These are phyloP conservation scores for Bubo scandiacus DNA, from an alignment of 2,113 vertebrate genomes.

Conservation along the genomic window DNA sequence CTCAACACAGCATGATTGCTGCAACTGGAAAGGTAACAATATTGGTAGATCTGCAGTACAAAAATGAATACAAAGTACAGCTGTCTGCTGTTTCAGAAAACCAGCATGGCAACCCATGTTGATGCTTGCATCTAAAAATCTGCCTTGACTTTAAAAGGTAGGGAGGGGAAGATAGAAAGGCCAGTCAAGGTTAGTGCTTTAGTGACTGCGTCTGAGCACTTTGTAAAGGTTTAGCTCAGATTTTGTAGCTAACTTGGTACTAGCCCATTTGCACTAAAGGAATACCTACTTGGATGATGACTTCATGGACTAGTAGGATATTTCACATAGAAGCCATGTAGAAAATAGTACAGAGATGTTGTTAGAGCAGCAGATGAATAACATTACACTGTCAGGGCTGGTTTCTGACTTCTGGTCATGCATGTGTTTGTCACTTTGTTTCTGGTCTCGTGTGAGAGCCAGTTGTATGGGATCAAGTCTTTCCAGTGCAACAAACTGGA, in stretches of 20 bases:
- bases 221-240: neutral
- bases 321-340: neutral
- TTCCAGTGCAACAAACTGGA: neutral
- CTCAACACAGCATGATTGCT: constrained; percentile 90
- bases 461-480: neutral
- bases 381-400: neutral
- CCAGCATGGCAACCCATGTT: rapidly evolving
- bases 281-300: neutral
- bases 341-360: neutral
- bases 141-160: neutral
- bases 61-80: neutral
- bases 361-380: neutral
- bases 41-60: neutral
- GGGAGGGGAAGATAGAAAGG: neutral
- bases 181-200: neutral
- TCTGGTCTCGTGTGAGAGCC: neutral
- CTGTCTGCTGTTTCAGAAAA: neutral
- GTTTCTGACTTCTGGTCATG: neutral
- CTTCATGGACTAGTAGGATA: neutral
- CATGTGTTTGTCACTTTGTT: neutral
- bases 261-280: neutral
- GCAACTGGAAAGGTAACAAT: constrained; percentile 86
- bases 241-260: neutral
- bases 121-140: neutral
- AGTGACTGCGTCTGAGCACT: neutral